These are phyloP conservation scores for Raphicerus campestris DNA, from an alignment of 2,113 vertebrate species.

Conservation along the genomic window DNA sequence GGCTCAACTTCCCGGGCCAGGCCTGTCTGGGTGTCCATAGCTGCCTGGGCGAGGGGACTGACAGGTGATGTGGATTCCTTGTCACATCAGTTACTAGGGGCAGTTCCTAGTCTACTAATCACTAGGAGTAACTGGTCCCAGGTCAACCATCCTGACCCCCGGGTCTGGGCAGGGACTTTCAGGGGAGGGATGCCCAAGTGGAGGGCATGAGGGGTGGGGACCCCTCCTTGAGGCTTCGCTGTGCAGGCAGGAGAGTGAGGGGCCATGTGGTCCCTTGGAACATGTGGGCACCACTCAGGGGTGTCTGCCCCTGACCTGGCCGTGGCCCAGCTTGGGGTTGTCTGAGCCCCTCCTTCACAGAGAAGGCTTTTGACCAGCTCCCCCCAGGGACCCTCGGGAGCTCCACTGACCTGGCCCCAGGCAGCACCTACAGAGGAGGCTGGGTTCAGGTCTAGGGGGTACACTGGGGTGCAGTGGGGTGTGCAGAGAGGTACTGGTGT, in stretches of 20 bases:
- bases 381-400: background rate
- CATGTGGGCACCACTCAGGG: background rate
- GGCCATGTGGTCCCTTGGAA: background rate
- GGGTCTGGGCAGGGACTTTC: background rate
- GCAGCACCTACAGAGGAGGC: too few relatives aligned
- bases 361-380: background rate
- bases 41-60: background rate
- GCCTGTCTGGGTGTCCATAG: background rate
- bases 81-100: background rate
- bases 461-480: background rate
- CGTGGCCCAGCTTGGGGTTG: background rate
- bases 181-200: background rate
- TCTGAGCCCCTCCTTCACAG: background rate
- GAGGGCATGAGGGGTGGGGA: background rate
- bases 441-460: background rate
- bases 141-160: background rate
- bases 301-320: background rate
- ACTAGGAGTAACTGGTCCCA: background rate
- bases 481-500: background rate
- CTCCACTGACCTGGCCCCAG: too few relatives aligned
- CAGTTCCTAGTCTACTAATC: background rate
- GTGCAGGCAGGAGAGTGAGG: background rate
- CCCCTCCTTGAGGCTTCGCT: too few relatives aligned
- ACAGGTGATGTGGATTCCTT: background rate
- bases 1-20: fast-evolving